Evolutionary conservation across 1,140 invertebrate genomes (phyloP), one percentile per base, ranked within the genome.

Genomic region (Aphidius gifuensis): DNA sequence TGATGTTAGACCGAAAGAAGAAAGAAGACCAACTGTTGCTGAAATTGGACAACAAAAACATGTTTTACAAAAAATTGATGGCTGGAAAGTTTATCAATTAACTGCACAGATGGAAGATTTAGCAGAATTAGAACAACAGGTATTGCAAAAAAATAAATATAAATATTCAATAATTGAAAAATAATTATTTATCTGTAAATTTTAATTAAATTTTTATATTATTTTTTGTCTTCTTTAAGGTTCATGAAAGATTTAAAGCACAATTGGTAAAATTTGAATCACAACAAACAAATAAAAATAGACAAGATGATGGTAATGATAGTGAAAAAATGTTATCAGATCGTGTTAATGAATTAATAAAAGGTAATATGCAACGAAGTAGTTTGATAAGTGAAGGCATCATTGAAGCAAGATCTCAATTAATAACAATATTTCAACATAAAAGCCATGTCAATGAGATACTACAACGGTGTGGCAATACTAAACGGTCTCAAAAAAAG

Each of bases 21-120:
- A 96, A 74, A 84, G 90, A 64, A 83, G 88, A 65, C 87, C 90
- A 6, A 90, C 91, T 6, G 88, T 96, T 4, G 90, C 90, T 71
- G 94, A 97, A 81, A 82, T 97, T 66, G 92, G 94, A 3, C 92
- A 91, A 79, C 94, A 97, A 74, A 90, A 90, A 69, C 87, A 93
- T 72, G 90, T 96, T 38, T 78, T 92, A 62, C 89, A 94, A 68
- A 94, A 92, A 80, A 85, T 93, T n/a, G 92, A 93, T 74, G 95
- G 94, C 9, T 98, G 95, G 95, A 97, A 97, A 83, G 84, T 97
- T 40, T 89, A 94, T 83, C 92, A 97, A 81, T 83, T 97, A 55
- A 91, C 88, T 11, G 88, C 93, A 39, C 94, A 97, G 84, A 91
- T 97, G 87, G 93, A 97, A 71, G 92, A 96, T 79, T 79, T 97